Percentiles rank a stretch among this genome's conserved stretches.
These are phyloP conservation scores for Phrynocephalus vlangalii DNA, from an alignment of 2,797 vertebrate genomes.

Conservation along the genomic window DNA sequence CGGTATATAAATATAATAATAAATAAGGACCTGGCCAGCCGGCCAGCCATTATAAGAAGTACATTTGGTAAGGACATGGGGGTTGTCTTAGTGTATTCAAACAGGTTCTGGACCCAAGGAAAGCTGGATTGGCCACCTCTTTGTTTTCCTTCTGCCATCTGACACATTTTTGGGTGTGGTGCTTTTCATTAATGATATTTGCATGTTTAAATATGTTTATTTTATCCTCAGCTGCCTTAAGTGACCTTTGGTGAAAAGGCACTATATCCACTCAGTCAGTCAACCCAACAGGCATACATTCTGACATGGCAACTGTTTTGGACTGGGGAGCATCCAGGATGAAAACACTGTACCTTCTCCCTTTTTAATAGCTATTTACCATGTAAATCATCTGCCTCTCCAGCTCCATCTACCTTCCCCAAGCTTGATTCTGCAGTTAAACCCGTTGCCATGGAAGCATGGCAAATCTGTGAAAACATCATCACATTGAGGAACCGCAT, in stretches of 20 bases:
- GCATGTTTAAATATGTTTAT: too few species aligned
- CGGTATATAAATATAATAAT: too few species aligned
- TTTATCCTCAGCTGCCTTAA: background rate
- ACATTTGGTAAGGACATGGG: background rate
- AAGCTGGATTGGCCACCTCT: background rate
- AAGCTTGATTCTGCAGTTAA: background rate
- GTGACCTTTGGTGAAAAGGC: background rate
- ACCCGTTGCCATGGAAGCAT: constrained; percentile 2
- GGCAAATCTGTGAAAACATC: background rate
- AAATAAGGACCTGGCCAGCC: background rate
- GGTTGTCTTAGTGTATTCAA: background rate
- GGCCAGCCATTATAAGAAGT: background rate
- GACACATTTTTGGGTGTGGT: background rate
- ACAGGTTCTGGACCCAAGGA: background rate
- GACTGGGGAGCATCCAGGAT: background rate
- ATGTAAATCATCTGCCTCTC: background rate
- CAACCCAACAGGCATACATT: background rate
- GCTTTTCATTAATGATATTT: too few species aligned
- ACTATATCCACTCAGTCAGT: background rate
- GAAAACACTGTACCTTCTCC: background rate
- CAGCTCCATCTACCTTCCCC: background rate
- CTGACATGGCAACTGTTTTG: background rate
- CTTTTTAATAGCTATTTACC: background rate
- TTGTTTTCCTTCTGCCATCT: background rate
- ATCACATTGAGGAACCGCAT: background rate